phyloP scores from a whole-genome alignment of 1,140 invertebrate species.

The Thrips palmi region DNA sequence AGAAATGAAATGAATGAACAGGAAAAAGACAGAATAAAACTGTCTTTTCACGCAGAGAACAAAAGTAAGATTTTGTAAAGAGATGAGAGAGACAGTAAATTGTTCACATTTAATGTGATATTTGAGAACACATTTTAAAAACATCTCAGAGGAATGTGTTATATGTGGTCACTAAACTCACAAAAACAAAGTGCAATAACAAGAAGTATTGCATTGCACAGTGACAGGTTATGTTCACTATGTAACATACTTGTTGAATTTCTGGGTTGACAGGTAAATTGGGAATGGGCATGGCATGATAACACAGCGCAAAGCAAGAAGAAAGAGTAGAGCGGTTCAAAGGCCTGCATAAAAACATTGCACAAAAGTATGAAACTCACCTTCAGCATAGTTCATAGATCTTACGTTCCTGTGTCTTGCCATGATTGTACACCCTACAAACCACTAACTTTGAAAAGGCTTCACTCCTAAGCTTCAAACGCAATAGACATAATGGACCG shows the following conservation, averaged over 20 bases:
- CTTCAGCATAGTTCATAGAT: constrained; percentile 53
- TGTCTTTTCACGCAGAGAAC: constrained; percentile 4
- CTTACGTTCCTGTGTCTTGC: constrained; percentile 58
- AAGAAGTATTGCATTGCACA: no score
- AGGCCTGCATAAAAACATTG: constrained; percentile 7
- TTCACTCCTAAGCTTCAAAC: no score
- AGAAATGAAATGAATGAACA: constrained; percentile 9
- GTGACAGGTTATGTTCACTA: no score
- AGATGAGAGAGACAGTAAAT: constrained; percentile 2
- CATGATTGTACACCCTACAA: constrained; percentile 29
- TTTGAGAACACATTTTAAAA: no score
- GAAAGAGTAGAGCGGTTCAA: constrained; percentile 1
- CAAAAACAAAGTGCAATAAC: no score
- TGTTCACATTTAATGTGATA: neutral
- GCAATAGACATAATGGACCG: no score
- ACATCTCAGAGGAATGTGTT: no score
- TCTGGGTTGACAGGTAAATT: no score
- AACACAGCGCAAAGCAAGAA: constrained; percentile 6
- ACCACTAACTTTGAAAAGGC: no score
- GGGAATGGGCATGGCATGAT: no score
- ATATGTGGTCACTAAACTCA: no score
- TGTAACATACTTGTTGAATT: no score
- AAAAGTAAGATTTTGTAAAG: neutral
- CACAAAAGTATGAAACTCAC: constrained; percentile 24
- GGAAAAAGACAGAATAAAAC: constrained; percentile 4